Conservation (phyloP, 1,140 invertebrate species). For the Bombus balteatus region DNA sequence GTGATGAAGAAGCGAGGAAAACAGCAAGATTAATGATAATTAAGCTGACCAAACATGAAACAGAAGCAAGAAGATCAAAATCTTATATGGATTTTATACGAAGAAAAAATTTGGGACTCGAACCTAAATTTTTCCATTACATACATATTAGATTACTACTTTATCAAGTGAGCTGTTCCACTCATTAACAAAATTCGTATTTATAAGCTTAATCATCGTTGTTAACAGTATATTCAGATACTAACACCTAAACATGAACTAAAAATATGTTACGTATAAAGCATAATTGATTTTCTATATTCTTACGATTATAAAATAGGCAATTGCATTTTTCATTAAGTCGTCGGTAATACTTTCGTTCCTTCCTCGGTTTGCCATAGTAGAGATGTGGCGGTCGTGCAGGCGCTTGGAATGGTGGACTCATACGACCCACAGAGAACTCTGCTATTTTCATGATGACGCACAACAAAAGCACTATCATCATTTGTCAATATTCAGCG, state of each 20-base stretch:
- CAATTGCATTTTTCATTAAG: conserved; percentile 58
- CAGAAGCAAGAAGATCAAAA: not conserved
- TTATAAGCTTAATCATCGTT: not conserved
- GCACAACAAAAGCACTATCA: conserved; percentile 81
- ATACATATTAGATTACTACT: too few species aligned
- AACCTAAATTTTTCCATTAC: not conserved
- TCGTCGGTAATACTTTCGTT: conserved; percentile 57
- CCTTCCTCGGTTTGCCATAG: conserved; percentile 58
- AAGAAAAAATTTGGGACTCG: not conserved
- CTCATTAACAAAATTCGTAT: not conserved
- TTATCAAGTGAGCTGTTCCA: not conserved
- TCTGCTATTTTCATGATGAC: conserved; percentile 83
- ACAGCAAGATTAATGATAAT: not conserved
- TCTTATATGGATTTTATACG: not conserved
- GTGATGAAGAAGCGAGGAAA: not conserved
- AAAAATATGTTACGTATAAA: not conserved
- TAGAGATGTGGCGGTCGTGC: conserved; percentile 58
- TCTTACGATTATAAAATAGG: conserved; percentile 71
- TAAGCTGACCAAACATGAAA: not conserved
- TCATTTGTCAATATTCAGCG: conserved; percentile 70
- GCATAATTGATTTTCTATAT: not conserved
- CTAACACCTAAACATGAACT: not conserved
- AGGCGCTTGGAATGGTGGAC: conserved; percentile 62
- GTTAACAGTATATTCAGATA: not conserved
- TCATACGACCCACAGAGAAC: conserved; percentile 77